Evolutionary conservation across 2,888 invertebrate genomes (phyloP).

Genomic region (Napeogenes inachia): DNA sequence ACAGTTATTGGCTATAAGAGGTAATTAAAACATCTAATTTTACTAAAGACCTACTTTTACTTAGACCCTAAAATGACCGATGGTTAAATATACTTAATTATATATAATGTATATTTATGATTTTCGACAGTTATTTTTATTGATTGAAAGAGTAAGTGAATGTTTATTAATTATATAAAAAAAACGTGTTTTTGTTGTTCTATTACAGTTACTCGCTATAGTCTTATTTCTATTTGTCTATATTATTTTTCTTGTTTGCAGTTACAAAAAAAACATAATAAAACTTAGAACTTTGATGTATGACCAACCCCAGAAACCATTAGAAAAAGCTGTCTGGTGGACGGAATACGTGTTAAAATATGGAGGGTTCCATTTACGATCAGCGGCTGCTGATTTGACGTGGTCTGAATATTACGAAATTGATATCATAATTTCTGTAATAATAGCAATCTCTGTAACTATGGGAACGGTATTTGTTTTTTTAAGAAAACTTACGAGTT

Average conservation of each 20-base stretch:
- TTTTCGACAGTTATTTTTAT: too few species aligned
- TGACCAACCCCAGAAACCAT: slow-evolving; percentile 31
- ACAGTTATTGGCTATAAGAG: slow-evolving; percentile 32
- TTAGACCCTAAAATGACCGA: background rate
- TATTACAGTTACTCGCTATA: too few species aligned
- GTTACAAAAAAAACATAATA: slow-evolving; percentile 32
- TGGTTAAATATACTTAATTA: too few species aligned
- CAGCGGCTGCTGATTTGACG: slow-evolving; percentile 36
- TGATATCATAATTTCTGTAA: slow-evolving; percentile 8
- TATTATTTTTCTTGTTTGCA: slow-evolving; percentile 17
- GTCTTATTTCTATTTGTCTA: too few species aligned
- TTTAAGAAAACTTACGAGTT: background rate
- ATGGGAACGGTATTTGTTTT: background rate
- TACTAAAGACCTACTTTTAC: background rate
- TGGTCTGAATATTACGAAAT: slow-evolving; percentile 32
- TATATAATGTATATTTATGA: too few species aligned
- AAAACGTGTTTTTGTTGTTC: too few species aligned
- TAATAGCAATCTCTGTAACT: background rate
- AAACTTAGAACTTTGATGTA: slow-evolving; percentile 30
- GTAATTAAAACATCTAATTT: slow-evolving; percentile 25
- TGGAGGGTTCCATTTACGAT: slow-evolving; percentile 34
- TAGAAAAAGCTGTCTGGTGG: slow-evolving; percentile 46
- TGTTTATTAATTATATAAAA: too few species aligned
- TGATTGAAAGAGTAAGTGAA: too few species aligned
- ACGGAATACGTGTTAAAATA: slow-evolving; percentile 40